Base-by-base conservation (phyloP, 2,888 invertebrate genomes). In the Xylocampa areola region DNA sequence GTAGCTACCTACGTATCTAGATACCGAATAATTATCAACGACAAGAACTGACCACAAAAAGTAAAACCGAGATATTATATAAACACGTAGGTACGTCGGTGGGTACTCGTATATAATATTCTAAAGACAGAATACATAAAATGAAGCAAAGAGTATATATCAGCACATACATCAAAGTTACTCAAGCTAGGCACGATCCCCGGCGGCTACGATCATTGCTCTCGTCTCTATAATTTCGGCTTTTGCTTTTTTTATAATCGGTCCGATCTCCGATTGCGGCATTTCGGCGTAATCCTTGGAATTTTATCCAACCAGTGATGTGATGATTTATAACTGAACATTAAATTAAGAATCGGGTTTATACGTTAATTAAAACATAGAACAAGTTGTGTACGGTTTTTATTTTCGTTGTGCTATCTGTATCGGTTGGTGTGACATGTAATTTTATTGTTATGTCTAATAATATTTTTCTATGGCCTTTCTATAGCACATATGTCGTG, bases 241-340 rank as follows among this genome's bases (percentile, higher is more conserved):
- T 79, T 80, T 81, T 79, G 73, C 74, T 74, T 79, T 80, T 82
- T 84, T 84, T 84, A n/a, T 84, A 80, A 85, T 81, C 81, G 76
- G 67, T 51, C 66, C 76, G 77, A 86, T 85, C 85, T 82, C 76
- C 73, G 82, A 86, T 86, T 84, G 81, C 82, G 75, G 79, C 80
- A 76, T 79, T 76, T 78, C 75, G 64, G 70, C 70, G 73, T 74
- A 36, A 81, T 82, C 83, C 80, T 79, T 73, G 78, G 75, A 76
- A 77, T 81, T 83, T 75, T 65, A 73, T 69, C 72, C 73, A 77
- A 76, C 62, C 49, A 69, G 74, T 75, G 82, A 80, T 81, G 81
- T 75, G 81, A 82, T 82, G 80, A 83, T 84, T 84, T 82, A 84
- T 79, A 63, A 61, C 63, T 71, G 63, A 73, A 72, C 68, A 76